Evolutionary conservation across 2,113 vertebrate genomes (phyloP), one percentile per base, ranked within the genome.

Genomic region (Urocitellus parryii): DNA sequence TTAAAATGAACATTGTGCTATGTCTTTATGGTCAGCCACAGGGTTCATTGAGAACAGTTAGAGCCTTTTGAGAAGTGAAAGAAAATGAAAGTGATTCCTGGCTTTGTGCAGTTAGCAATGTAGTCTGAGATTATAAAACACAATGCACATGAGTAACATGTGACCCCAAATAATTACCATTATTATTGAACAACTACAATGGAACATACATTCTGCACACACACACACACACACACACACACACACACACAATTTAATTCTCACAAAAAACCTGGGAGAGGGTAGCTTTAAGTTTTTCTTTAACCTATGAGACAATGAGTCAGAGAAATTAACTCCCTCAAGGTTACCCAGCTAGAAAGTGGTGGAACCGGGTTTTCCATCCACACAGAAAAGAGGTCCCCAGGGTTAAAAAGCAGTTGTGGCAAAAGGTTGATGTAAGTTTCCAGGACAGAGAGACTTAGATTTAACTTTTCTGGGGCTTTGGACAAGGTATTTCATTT

Each of bases 291-390:
- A 32, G 11, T 3, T 2, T 61, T 74, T 17, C 27, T 78, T 88
- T 79, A 79, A 51, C 42, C 56, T 82, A 25, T 5, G 27, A 88
- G 70, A 95, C 92, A 96, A 94, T 10, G 45, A 88, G 7, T 79
- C 76, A 39, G 24, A 67, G 61, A 82, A 81, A 70, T 37, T 67
- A 82, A 58, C 20, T 77, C 34, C 25, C n/a, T 11, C 29, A 88
- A 84, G 79, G 61, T 82, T 45, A 78, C 39, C 45, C 56, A n/a
- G 67, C 5, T 87, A 51, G 53, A 32, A 93, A 27, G 20, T n/a
- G 1, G 24, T 29, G 48, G 78, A 77, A 16, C 24, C 78, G 70
- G 48, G 18, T 93, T 85, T 86, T 90, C 58, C 78, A 83, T n/a
- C 7, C 32, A 39, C n/a, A 37, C 16, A 32, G 58, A 18, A 48